Base-by-base conservation (phyloP, 23 tunicate species). In the Ciona savignyi region DNA sequence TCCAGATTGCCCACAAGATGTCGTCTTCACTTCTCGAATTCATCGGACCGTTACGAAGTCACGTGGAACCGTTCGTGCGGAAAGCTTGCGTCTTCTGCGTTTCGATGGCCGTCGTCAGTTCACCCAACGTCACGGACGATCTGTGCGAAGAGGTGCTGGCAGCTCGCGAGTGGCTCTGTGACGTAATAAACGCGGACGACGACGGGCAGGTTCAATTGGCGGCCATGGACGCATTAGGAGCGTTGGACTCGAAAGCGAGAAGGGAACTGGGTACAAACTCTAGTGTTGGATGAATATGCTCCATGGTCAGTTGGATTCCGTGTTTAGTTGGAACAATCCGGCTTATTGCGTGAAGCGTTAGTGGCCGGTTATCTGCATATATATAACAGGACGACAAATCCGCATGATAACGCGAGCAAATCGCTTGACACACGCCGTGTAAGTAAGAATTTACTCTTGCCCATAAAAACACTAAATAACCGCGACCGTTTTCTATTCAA, bases 41-140 rank as follows among this genome's bases (percentile, higher is more conserved):
- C 66, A 19, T 73, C 26, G 62, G 74, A 3, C 49, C 73, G 35
- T 22, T 88, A n/a, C 75, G 84, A 33, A 51, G 60, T 68, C 96
- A 88, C 66, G 33, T 72, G 15, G 87, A 88, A 60, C 62, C 96
- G 60, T 88, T 77, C 65, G 88, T 88, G 30, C 80, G 96, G 6
- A 77, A 78, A 67, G 87, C 87, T 29, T 73, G 81, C 56, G 65
- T 88, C 29, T 82, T 74, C 31, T 88, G 96, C 65, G 66, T 88
- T 42, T 83, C 96, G 27, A 88, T 88, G 87, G 81, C 79, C 9
- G 42, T 78, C 6, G 32, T 82, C 48, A 71, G 80, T 68, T 76
- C 76, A 25, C 80, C 65, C 0, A 15, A 51, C 0, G 22, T 82
- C 42, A 82, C 87, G 11, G 63, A 68, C 1, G 68, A 67, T 2